A percentile compares a stretch with the other conserved stretches of the same genome.
Evolutionary conservation across 2,797 vertebrate species (phyloP).

Genomic region (Rhadinocentrus ornatus): DNA sequence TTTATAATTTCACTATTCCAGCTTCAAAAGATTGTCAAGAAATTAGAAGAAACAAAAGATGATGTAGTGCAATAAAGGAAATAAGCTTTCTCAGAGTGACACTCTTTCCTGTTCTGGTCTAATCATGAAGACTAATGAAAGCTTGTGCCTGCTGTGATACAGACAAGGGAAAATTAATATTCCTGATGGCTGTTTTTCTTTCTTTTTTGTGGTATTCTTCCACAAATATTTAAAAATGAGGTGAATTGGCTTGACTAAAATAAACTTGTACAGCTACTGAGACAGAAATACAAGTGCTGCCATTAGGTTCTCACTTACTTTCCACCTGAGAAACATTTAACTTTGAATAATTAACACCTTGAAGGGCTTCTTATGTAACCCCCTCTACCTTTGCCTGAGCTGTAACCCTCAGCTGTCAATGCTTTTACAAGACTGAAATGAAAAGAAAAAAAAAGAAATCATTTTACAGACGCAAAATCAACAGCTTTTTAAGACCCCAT

Average conservation of each 20-base stretch:
- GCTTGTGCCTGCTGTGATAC: conserved; percentile 11
- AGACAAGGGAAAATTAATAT: conserved; percentile 32
- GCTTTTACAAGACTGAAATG: conserved; percentile 45
- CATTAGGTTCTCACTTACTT: conserved; percentile 36
- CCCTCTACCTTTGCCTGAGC: conserved; percentile 44
- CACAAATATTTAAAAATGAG: conserved; percentile 22
- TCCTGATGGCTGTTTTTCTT: conserved; percentile 14
- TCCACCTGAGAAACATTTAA: conserved; percentile 49
- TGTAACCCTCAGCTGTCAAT: conserved; percentile 41
- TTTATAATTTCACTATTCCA: conserved; percentile 14
- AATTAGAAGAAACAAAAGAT: conserved; percentile 23
- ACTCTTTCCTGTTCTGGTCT: conserved; percentile 37
- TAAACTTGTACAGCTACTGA: conserved; percentile 1
- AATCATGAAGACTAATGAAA: conserved; percentile 45
- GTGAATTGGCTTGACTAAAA: conserved; percentile 31
- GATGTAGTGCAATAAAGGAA: conserved; percentile 30
- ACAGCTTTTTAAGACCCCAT: conserved; percentile 43
- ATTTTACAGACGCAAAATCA: conserved; percentile 55
- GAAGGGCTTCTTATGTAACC: conserved; percentile 58
- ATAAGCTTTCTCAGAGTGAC: conserved; percentile 32
- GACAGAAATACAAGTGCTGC: conserved; percentile 19
- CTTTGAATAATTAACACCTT: conserved; percentile 71
- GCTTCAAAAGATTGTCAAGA: conserved; percentile 12
- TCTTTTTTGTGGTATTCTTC: conserved; percentile 1
- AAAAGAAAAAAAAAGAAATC: conserved; percentile 18